Evolutionary conservation across 2,797 vertebrate genomes (phyloP).

Genomic region (Myripristis murdjan): DNA sequence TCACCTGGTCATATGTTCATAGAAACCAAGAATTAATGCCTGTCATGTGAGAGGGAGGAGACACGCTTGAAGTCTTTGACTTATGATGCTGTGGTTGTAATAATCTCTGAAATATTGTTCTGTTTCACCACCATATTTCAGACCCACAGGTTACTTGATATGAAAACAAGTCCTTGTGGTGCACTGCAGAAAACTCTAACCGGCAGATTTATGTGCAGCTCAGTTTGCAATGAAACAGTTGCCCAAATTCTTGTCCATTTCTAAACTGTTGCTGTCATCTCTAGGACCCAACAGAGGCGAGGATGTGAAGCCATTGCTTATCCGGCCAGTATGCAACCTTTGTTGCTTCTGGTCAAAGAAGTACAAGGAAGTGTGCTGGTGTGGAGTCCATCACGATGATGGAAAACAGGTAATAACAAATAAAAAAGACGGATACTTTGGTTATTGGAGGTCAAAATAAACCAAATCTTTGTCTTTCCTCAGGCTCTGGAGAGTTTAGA

Average conservation of each 20-base stretch:
- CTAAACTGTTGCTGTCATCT: conserved; percentile 20
- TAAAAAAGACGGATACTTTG: conserved; percentile 50
- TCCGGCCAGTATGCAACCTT: conserved; percentile 84
- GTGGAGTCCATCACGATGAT: conserved; percentile 75
- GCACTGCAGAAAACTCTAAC: conserved; percentile 23
- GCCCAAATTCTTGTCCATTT: not conserved
- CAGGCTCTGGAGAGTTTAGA: conserved; percentile 76
- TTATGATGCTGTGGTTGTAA: conserved; percentile 37
- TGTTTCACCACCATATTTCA: conserved; percentile 18
- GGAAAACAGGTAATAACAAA: conserved; percentile 73
- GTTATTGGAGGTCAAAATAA: conserved; percentile 45
- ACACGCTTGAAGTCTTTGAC: conserved; percentile 39
- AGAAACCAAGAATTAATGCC: conserved; percentile 33
- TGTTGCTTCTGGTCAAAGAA: conserved; percentile 88
- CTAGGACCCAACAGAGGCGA: conserved; percentile 81
- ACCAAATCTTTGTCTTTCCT: conserved; percentile 36
- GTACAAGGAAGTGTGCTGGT: conserved; percentile 83
- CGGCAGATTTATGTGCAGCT: conserved; percentile 6
- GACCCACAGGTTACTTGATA: conserved; percentile 9
- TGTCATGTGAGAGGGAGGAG: conserved; percentile 24
- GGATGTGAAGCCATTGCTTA: conserved; percentile 82
- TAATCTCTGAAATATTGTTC: conserved; percentile 38
- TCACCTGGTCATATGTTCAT: conserved; percentile 29
- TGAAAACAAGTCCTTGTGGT: not conserved
- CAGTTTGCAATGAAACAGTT: conserved; percentile 12